Evolutionary conservation across 2,797 vertebrate species (phyloP), one percentile per base, ranked within the genome.

Genomic region (Delichon dasypus): DNA sequence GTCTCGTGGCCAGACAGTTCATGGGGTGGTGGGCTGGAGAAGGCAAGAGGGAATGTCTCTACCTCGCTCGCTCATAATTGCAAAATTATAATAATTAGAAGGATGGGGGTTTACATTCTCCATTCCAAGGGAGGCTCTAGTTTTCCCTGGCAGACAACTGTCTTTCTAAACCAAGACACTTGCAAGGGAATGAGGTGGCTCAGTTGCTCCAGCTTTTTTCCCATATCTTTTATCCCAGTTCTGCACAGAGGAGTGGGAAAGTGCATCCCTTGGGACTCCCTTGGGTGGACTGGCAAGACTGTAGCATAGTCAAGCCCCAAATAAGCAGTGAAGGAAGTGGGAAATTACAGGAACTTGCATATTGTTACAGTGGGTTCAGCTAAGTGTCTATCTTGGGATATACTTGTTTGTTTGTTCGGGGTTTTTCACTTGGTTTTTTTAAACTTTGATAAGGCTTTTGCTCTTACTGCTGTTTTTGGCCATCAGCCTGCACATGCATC

Each of bases 341-440:
- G 88, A 87, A 76, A 90, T 54, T 34, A 53, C 38, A 34, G 54
- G 57, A 93, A 67, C 57, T 65, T 2, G 2, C 44, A 61, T 73
- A 17, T 57, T n/a, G 29, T 68, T 62, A 34, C 71, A 79, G 77
- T 0, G 13, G 34, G 34, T 70, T 88, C 54, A 67, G 48, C 71
- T 84, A 62, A 82, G 53, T 27, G 55, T 93, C 88, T 90, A 9
- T 93, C 88, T 90, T 87, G 67, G 86, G 85, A 81, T 60, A 38
- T n/a, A 15, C 27, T 50, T 87, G 67, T 62, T 90, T 94, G 57
- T 74, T 96, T 95, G 73, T 77, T 89, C 85, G 48, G 6, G 5
- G 0, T 19, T 85, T 94, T 30, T 38, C 47, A 20, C 10, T 66
- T 44, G 5, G 0, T 50, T 58, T 42, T 82, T 72, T 50, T 15